Base-by-base conservation (phyloP, 2,113 vertebrate genomes). In the Pithys albifrons region DNA sequence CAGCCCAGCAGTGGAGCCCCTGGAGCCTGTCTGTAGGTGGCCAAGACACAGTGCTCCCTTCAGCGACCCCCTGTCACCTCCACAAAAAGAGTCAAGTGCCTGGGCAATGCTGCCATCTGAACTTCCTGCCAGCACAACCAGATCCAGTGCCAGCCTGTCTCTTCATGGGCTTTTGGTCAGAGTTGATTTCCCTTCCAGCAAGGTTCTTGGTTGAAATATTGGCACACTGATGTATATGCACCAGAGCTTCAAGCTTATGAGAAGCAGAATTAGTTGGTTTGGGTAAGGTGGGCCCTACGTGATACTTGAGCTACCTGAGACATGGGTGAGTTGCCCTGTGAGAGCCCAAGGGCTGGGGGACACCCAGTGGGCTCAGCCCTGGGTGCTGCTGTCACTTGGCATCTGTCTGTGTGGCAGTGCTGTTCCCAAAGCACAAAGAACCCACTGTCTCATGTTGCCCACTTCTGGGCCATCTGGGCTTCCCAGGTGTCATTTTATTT, bases 41-140 rank as follows among this genome's bases (percentile, higher is more conserved):
- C 35, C 8, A 12, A n/a, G 77, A 1, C 0, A 0, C 0, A 0
- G 62, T 1, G 1, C 41, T 41, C 3, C 18, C 22, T 5, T 3
- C n/a, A 0, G 7, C 0, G 4, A 13, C 7, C 15, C 33, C 43
- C 24, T 15, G 2, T 19, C 4, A 5, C 6, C 1, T 19, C 35
- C 65, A 73, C 74, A 14, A 0, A 16, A 33, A 6, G 22, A 55
- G 41, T 0, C 1, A 5, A 18, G 85, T 5, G 57, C 52, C 71
- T 27, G 1, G 5, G 28, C 14, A 6, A 31, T 22, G 12, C n/a
- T 4, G 1, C n/a, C 64, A 28, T 59, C 59, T 2, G 3, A 25
- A 8, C 12, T 54, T 19, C 2, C 9, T 9, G 51, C 64, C 57
- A 19, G 57, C 35, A 57, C 9, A 4, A 19, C 19, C 3, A n/a